Evolutionary conservation across 2,113 vertebrate genomes (phyloP).

Genomic region (Poeciliopsis occidentalis): DNA sequence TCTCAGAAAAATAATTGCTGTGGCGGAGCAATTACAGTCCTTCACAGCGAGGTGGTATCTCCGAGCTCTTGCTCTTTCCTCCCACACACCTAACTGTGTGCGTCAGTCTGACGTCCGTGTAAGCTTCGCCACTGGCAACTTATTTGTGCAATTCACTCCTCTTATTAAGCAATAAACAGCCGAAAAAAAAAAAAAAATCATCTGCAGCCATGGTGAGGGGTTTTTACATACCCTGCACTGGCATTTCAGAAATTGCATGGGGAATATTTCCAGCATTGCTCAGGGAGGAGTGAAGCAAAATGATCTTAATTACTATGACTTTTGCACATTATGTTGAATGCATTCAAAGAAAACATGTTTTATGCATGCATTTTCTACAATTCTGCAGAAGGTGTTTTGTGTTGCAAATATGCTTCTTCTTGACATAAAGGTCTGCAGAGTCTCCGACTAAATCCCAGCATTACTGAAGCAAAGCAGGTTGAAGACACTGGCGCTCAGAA

Average conservation of each 20-base stretch:
- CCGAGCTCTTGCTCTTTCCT: constrained; percentile 71
- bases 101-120: constrained; percentile 76
- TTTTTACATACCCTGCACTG: constrained; percentile 30
- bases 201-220: constrained; percentile 11
- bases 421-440: background rate
- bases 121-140: constrained; percentile 66
- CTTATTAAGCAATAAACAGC: constrained; percentile 46
- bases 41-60: constrained; percentile 71
- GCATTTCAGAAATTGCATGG: constrained; percentile 9
- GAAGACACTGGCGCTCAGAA: background rate
- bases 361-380: background rate
- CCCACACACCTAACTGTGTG: constrained; percentile 74
- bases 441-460: background rate
- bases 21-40: constrained; percentile 70
- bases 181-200: constrained; percentile 24
- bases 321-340: constrained; percentile 19
- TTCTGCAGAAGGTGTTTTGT: constrained; percentile 10
- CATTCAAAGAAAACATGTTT: constrained; percentile 10
- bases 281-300: constrained; percentile 16
- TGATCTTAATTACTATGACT: constrained; percentile 1
- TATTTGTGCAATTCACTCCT: constrained; percentile 52
- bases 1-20: constrained; percentile 65
- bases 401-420: constrained; percentile 7
- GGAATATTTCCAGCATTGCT: constrained; percentile 11
- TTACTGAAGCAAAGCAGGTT: background rate